Base-by-base conservation (phyloP, 2,888 invertebrate genomes). In the Lampropteryx suffumata region DNA sequence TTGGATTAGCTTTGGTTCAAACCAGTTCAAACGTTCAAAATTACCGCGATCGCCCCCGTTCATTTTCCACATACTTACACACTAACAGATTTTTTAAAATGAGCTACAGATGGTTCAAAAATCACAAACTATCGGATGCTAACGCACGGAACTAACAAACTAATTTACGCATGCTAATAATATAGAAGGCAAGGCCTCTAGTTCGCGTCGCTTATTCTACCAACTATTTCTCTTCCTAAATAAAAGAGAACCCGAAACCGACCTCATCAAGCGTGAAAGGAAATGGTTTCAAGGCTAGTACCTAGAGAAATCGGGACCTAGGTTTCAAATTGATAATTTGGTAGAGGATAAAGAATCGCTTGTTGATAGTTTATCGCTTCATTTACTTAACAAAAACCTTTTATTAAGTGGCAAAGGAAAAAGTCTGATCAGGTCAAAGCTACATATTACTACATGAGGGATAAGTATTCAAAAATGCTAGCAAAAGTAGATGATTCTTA, bases 201-300 rank as follows among this genome's bases (percentile, higher is more conserved):
- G 91, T 0, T 76, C 92, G 4, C 74, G 93, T 3, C 85, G 91
- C 24, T 65, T 94, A 1, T 92, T 93, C 68, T 93, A 93, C 72
- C 91, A 92, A 71, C 72, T 94, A 3, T 94, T 92, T 66, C 76
- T 94, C 6, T 85, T 87, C 55, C 77, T 94, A 37, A 92, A 93
- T 59, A 91, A 91, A 66, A 92, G 89, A 69, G 91, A 92, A n/a
- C n/a, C n/a, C 62, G 84, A 90, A 35, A 80, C 91, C 9, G 80
- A 91, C 64, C 92, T 92, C 61, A 87, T 92, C 17, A 88, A 91
- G 56, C 71, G 81, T 46, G 91, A 91, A 62, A 71, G 79, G 39
- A 84, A 71, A 84, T 85, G 76, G 81, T 79, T 2, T 87, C 90
- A 9, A 65, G 37, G 11, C 69, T 90, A 36, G 78, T n/a, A n/a